Base-by-base conservation (phyloP, 2,888 invertebrate genomes). In the Encarsia formosa region DNA sequence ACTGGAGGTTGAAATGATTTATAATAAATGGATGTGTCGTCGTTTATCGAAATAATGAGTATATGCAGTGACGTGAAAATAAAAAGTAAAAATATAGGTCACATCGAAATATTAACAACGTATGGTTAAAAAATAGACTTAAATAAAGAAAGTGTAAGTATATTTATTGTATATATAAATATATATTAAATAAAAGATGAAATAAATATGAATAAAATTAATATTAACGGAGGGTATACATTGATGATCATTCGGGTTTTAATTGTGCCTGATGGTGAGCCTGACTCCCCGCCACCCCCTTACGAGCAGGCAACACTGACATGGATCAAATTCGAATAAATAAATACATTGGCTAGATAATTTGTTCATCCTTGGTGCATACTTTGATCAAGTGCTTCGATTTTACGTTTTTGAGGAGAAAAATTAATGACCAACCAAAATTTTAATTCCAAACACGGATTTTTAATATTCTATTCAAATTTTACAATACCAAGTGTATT, bases 181-280 rank as follows among this genome's bases (percentile, higher is more conserved):
- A 18, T 38, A 20, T 22, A 45, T 18, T 16, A 35, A 45, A 43
- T 31, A 51, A 39, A 47, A 23, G 48, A 40, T 22, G 32, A 42
- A 43, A 34, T 39, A 47, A 42, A 29, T 48, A 45, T 29, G 29
- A 31, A 32, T 31, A 32, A 45, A 43, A 37, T 24, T 45, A 49
- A 49, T 49, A 53, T 53, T 50, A 47, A 53, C 46, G 56, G 50
- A 56, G 50, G 53, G 56, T 53, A 56, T 45, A 49, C 66, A 71
- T 65, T 61, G 65, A 69, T 57, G 49, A 50, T 72, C 68, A 71
- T 71, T 70, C 66, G 67, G 68, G 70, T 70, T 66, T 24, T 29
- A 49, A 66, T 67, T 69, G 72, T 72, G 73, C 73, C 73, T 73
- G 73, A 73, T 73, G 73, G 68, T 73, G 73, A 73, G 69, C 73